Evolutionary conservation across 2,797 vertebrate genomes (phyloP).

Genomic region (Pangasius djambal): DNA sequence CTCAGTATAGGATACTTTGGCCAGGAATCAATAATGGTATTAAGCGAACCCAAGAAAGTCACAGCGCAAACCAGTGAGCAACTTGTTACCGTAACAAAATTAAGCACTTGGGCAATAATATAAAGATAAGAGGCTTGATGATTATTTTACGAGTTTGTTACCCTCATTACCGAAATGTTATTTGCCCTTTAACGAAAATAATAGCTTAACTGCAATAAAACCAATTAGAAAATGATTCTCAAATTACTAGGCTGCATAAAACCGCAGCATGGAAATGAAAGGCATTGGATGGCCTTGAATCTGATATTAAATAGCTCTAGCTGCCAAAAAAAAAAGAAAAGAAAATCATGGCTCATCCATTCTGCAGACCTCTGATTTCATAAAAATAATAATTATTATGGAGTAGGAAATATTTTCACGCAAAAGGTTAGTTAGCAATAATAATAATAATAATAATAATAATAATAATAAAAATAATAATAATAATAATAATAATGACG

Average conservation of each 20-base stretch:
- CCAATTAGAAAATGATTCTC: slow-evolving; percentile 88
- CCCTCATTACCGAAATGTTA: slow-evolving; percentile 93
- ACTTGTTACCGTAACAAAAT: slow-evolving; percentile 73
- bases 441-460: slow-evolving; percentile 4
- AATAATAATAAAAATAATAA: slow-evolving; percentile 5
- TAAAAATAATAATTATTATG: neutral
- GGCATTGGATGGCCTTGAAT: slow-evolving; percentile 22
- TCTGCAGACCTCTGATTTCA: neutral
- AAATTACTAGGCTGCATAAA: slow-evolving; percentile 78
- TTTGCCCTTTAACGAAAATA: slow-evolving; percentile 87
- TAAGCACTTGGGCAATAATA: slow-evolving; percentile 81
- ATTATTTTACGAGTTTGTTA: slow-evolving; percentile 89
- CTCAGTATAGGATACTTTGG: slow-evolving; percentile 7
- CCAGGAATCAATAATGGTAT: slow-evolving; percentile 34
- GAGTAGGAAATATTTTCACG: neutral
- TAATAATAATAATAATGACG: neutral
- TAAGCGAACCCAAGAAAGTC: slow-evolving; percentile 17
- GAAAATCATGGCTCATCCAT: neutral
- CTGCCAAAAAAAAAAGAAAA: neutral
- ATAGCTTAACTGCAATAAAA: slow-evolving; percentile 87
- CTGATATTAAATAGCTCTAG: slow-evolving; percentile 13
- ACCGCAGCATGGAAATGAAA: slow-evolving; percentile 57
- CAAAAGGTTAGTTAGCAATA: neutral
- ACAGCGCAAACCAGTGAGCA: slow-evolving; percentile 32
- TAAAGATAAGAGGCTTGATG: slow-evolving; percentile 81